A percentile compares a stretch with the other conserved stretches of the same genome.
These are phyloP conservation scores for rat (Rattus norvegicus) DNA, from an alignment of 2,113 vertebrate species.

Conservation along the genomic window GRCr8 NC_086023.1:81938001-81938500, in stretches of 20 bases:
- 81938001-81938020: not conserved
- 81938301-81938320: not conserved
- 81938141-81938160: not conserved
- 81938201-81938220: not conserved
- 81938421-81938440: not conserved
- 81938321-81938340: not conserved
- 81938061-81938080: not conserved
- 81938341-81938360: not conserved
- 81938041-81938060: not conserved
- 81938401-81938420: not conserved
- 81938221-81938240: slow-evolving; percentile 14
- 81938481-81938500: not conserved
- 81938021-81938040: not conserved
- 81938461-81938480: not conserved
- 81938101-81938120: not conserved
- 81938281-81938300: slow-evolving; percentile 53
- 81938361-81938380: not conserved
- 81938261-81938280: slow-evolving; percentile 20
- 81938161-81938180: not conserved
- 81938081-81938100: not conserved
- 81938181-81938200: not conserved
- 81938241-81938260: slow-evolving; percentile 38
- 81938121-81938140: not conserved
- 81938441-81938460: not conserved
- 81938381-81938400: not conserved